Percentiles rank a stretch among this genome's conserved stretches.
Evolutionary conservation across 1,140 invertebrate species (phyloP).

Genomic region (Apis cerana): DNA sequence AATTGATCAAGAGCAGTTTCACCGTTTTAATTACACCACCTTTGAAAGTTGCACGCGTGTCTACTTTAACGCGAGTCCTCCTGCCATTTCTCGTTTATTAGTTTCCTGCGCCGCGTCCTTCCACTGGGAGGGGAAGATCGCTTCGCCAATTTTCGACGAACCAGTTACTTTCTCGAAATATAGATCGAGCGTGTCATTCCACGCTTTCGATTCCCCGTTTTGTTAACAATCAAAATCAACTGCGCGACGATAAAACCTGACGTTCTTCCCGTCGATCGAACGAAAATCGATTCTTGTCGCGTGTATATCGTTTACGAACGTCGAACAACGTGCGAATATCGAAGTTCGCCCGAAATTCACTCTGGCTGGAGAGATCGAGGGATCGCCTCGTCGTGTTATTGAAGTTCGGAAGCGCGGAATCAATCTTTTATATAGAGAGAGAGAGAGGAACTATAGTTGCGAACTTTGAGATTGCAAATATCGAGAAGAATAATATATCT

Average conservation of each 20-base stretch:
- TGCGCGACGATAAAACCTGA: neutral
- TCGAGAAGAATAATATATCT: too few species aligned
- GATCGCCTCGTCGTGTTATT: neutral
- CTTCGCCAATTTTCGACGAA: constrained; percentile 5
- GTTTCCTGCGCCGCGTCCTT: constrained; percentile 13
- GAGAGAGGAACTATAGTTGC: too few species aligned
- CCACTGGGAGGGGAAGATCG: neutral
- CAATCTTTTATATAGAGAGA: neutral
- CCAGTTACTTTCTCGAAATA: neutral
- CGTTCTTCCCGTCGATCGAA: neutral
- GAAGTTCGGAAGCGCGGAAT: neutral
- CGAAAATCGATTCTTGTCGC: constrained; percentile 14
- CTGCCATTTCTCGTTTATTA: constrained; percentile 23
- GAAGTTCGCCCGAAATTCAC: neutral
- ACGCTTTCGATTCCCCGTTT: neutral
- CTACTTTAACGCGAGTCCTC: constrained; percentile 14
- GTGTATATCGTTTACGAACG: constrained; percentile 17
- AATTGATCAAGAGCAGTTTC: constrained; percentile 43
- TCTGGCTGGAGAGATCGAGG: neutral
- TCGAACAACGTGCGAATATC: constrained; percentile 1
- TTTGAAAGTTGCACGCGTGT: constrained; percentile 29
- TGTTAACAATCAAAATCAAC: constrained; percentile 5
- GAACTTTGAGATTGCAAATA: too few species aligned
- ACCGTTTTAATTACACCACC: constrained; percentile 31
- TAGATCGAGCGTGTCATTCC: neutral